Evolutionary conservation across 2,113 vertebrate species (phyloP).

Genomic region (Tachuris rubrigastra): DNA sequence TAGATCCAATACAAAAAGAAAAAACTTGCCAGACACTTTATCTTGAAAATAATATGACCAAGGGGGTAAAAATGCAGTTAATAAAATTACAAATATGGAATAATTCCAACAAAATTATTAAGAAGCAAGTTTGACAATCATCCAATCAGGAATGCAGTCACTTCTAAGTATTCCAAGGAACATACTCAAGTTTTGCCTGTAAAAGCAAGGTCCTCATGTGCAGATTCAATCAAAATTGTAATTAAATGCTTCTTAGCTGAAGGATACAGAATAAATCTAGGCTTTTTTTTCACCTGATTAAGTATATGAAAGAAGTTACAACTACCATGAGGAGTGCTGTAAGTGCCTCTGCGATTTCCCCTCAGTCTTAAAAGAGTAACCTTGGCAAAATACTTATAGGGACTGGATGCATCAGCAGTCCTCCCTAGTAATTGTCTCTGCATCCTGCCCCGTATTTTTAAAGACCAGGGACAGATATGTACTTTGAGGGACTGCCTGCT

Average conservation of each 20-base stretch:
- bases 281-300: background rate
- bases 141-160: background rate
- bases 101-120: background rate
- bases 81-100: background rate
- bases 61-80: background rate
- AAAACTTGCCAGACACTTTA: background rate
- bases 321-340: background rate
- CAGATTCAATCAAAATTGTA: background rate
- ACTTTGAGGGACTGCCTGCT: background rate
- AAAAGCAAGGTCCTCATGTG: background rate
- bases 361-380: rapidly evolving
- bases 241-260: background rate
- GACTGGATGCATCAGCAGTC: background rate
- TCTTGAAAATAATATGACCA: background rate
- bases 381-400: background rate
- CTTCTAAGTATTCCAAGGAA: background rate
- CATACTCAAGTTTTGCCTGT: background rate
- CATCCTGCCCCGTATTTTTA: background rate
- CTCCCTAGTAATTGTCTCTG: background rate
- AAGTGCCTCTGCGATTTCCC: background rate
- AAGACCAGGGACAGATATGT: background rate
- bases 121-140: background rate
- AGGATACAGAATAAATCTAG: background rate
- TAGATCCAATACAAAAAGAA: background rate
- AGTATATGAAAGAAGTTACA: background rate